Conservation (phyloP, 1,140 invertebrate genomes). For the Pseudomyrmex flavicornis region DNA sequence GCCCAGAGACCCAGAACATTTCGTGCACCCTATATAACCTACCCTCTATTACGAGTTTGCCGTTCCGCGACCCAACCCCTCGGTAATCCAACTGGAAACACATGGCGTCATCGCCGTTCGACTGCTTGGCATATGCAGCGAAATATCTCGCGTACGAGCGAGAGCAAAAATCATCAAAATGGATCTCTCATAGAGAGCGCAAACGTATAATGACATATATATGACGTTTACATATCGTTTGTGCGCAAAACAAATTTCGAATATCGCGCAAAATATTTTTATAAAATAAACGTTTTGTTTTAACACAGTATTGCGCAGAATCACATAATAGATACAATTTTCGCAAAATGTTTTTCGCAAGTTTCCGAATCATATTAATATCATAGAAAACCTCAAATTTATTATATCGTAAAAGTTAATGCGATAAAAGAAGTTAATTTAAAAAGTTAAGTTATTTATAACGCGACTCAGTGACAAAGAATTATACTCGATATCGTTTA, state of each 20-base stretch:
- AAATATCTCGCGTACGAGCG: slow-evolving; percentile 58
- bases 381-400: too few species aligned
- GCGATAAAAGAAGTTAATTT: too few species aligned
- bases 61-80: slow-evolving; percentile 53
- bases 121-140: slow-evolving; percentile 78
- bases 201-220: not conserved
- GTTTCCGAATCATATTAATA: too few species aligned
- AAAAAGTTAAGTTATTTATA: too few species aligned
- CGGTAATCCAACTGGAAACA: slow-evolving; percentile 82
- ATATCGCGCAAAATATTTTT: slow-evolving; percentile 1
- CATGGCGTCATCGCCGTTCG: slow-evolving; percentile 80
- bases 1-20: slow-evolving; percentile 69
- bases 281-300: not conserved
- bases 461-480: too few species aligned
- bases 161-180: slow-evolving; percentile 70
- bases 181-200: slow-evolving; percentile 2
- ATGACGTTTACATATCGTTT: slow-evolving; percentile 2
- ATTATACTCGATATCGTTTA: not conserved
- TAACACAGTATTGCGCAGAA: not conserved
- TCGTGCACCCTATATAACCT: slow-evolving; percentile 64
- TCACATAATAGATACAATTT: not conserved
- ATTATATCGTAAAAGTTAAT: too few species aligned
- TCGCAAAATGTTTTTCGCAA: too few species aligned
- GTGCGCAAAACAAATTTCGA: not conserved
- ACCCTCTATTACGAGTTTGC: slow-evolving; percentile 36